A percentile compares a stretch with the other conserved stretches of the same genome.
These are phyloP conservation scores for Lepidonotus clava DNA, from an alignment of 2,888 invertebrate species.

Conservation along the genomic window DNA sequence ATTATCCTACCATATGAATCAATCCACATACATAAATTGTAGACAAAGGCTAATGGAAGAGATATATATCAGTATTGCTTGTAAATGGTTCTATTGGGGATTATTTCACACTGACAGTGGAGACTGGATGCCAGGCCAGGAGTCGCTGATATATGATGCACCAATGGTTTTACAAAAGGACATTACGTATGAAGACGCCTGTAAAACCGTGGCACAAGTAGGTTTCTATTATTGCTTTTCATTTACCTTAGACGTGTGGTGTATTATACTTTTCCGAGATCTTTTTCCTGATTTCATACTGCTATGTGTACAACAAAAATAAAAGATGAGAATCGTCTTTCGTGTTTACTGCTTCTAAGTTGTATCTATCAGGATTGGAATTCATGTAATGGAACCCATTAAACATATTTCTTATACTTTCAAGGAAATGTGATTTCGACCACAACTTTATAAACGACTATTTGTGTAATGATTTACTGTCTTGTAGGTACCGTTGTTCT, in stretches of 20 bases:
- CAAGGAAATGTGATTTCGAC: no score
- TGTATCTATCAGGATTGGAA: no score
- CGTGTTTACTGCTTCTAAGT: background rate
- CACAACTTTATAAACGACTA: no score
- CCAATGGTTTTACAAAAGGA: conserved; percentile 62
- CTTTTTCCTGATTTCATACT: conserved; percentile 13
- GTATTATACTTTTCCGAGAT: background rate
- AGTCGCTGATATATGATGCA: conserved; percentile 60
- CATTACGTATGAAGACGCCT: conserved; percentile 58
- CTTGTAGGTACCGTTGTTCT: conserved; percentile 61
- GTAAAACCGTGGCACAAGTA: conserved; percentile 51
- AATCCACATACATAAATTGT: no score
- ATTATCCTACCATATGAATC: no score
- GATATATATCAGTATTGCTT: no score
- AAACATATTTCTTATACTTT: no score
- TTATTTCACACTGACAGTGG: conserved; percentile 56
- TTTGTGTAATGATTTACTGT: no score
- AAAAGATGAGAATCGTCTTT: background rate
- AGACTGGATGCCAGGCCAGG: conserved; percentile 64
- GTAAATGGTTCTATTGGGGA: background rate
- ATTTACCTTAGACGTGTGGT: background rate
- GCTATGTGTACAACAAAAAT: no score
- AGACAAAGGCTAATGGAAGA: no score
- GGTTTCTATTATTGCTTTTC: background rate
- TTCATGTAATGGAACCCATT: no score